phyloP scores from a whole-genome alignment of 2,113 vertebrate species.

The Lophius piscatorius region DNA sequence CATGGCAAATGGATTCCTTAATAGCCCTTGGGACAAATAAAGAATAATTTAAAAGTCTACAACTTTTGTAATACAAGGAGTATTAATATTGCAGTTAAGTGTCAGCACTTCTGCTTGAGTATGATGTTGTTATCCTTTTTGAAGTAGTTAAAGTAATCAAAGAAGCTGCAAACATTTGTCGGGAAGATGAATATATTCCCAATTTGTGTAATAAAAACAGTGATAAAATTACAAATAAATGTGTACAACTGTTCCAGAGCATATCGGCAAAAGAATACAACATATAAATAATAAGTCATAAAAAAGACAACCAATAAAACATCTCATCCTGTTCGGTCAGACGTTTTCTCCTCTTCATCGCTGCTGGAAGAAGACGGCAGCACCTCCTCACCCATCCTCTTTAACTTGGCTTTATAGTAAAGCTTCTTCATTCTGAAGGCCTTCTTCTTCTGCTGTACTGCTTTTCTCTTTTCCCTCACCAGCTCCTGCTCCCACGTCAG shows the following conservation, averaged over 20 bases:
- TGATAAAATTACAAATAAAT: conserved; percentile 20
- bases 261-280: conserved; percentile 11
- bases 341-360: conserved; percentile 54
- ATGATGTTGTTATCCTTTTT: not conserved
- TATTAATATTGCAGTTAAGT: not conserved
- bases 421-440: conserved; percentile 77
- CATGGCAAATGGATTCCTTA: no score
- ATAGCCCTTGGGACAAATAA: not conserved
- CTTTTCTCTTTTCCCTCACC: conserved; percentile 74
- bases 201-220: no score
- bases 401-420: conserved; percentile 80
- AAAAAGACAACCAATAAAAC: not conserved
- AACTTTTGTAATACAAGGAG: not conserved
- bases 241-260: conserved; percentile 12
- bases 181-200: not conserved
- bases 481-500: conserved; percentile 78
- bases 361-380: conserved; percentile 64
- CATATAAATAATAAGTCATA: not conserved
- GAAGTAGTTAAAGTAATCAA: no score
- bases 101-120: not conserved
- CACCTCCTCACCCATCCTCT: conserved; percentile 66
- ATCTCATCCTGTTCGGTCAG: conserved; percentile 31
- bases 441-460: conserved; percentile 72
- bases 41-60: not conserved
- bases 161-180: not conserved